Evolutionary conservation across 2,888 invertebrate genomes (phyloP), one percentile per base, ranked within the genome.

Genomic region (Nemurella pictetii): DNA sequence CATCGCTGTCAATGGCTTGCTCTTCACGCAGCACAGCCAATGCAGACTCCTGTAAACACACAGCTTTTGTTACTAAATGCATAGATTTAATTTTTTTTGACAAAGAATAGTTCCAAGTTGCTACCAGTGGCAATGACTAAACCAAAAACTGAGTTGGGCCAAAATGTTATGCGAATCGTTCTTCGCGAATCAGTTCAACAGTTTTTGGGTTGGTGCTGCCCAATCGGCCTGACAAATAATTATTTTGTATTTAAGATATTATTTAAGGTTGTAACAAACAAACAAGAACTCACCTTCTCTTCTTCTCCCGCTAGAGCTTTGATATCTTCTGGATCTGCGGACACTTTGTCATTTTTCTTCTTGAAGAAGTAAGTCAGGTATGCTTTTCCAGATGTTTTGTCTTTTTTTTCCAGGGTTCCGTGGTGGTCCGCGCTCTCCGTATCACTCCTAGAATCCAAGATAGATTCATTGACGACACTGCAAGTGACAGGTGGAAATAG

Each of bases 331-430:
- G 83, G 84, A 84, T 86, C 86, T 74, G 85, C 89, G n/a, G 90
- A 89, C 3, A 90, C 90, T 87, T 91, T 90, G 86, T 91, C 91
- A 87, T 90, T 90, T 86, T 91, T 91, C 77, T 90, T 89, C 86
- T 90, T 90, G 87, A 91, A 91, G 74, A 91, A 87, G 28, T 89
- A 88, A 0, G 90, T 88, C 55, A 91, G 87, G 55, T 28, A 82
- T 27, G 82, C 27, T 55, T 82, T 82, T 28, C 29, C 28, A 26
- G 26, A 55, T 72, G 78, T 29, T n/a, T 78, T 78, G 30, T 20
- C 28, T 27, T 55, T 55, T 72, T 82, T 82, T 55, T 82, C 82
- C 9, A 28, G 55, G 2, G 36, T 36, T n/a, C 80, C 80, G 80
- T 81, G 30, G 55, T 82, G 55, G 28, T 82, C 82, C 4, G 72